Evolutionary conservation across 2,888 invertebrate genomes (phyloP), one percentile per base, ranked within the genome.

Genomic region (Leptinotarsa juncta): DNA sequence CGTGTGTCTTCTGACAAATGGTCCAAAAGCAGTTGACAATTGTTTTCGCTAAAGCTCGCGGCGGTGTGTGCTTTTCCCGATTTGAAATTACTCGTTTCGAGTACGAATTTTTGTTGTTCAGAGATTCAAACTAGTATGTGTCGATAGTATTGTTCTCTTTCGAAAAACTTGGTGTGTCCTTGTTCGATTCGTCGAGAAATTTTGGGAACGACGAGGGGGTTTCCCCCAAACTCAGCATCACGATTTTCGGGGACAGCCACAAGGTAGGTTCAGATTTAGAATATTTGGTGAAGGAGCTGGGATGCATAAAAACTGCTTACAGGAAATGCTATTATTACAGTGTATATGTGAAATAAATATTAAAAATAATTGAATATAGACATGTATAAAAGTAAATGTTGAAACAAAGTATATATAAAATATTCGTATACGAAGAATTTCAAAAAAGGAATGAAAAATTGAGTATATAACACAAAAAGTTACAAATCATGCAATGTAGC

Each of bases 171-270:
- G 42, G 42, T 50, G 66, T 57, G 20, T 15, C 26, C 50, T 42
- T 49, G 65, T 71, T 49, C 51, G 23, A 51, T 7, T 23, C 20
- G 1, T 26, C 42, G 10, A 65, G 26, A 73, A 55, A 70, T 75
- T 74, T 78, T 75, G 60, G 69, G 70, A 70, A 72, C 55, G 57
- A 72, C 53, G 68, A 79, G 80, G 85, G 84, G 83, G 78, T 74
- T 79, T 82, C 82, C 87, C 87, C 87, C 86, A 83, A 79, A 82
- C 81, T 77, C 84, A 83, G 84, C 87, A 87, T 85, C 88, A 88
- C 88, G 87, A 88, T 88, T 87, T 88, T 88, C 83, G 88, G 88
- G 81, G 88, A 88, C 82, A 87, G 85, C 80, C 88, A 88, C 82
- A 88, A 88, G 86, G 88, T 88, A 85, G 10, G 42, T 42, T 42